phyloP scores from a whole-genome alignment of 2,113 vertebrate genomes.

The Vombatus ursinus region DNA sequence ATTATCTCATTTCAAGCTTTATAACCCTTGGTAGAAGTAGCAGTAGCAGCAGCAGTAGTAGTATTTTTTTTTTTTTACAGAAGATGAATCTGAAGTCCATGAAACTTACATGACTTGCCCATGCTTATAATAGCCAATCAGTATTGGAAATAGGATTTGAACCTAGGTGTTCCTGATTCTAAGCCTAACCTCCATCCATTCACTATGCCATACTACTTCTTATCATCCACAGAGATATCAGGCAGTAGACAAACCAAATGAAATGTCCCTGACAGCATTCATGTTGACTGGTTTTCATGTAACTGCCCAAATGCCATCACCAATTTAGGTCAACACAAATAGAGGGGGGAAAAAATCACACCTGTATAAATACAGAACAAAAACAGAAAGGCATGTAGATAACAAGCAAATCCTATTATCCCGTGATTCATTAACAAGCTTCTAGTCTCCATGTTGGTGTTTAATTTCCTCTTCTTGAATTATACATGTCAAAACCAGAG shows the following conservation, averaged over 20 bases:
- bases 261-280: background rate
- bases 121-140: background rate
- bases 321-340: background rate
- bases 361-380: background rate
- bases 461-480: background rate
- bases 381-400: background rate
- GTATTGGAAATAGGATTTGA: background rate
- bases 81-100: background rate
- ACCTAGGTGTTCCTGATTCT: background rate
- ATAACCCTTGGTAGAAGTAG: background rate
- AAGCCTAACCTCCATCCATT: background rate
- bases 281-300: background rate
- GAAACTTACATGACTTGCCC: background rate
- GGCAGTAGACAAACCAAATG: background rate
- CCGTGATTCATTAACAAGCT: background rate
- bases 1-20: background rate
- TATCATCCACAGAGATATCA: background rate
- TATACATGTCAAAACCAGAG: background rate
- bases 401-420: background rate
- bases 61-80: background rate
- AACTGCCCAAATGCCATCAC: background rate
- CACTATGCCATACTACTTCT: background rate
- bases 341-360: background rate
- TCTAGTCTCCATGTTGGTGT: background rate
- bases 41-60: too few relatives aligned